Base-by-base conservation (phyloP, 2,113 vertebrate species). In the Xiphophorus maculatus region DNA sequence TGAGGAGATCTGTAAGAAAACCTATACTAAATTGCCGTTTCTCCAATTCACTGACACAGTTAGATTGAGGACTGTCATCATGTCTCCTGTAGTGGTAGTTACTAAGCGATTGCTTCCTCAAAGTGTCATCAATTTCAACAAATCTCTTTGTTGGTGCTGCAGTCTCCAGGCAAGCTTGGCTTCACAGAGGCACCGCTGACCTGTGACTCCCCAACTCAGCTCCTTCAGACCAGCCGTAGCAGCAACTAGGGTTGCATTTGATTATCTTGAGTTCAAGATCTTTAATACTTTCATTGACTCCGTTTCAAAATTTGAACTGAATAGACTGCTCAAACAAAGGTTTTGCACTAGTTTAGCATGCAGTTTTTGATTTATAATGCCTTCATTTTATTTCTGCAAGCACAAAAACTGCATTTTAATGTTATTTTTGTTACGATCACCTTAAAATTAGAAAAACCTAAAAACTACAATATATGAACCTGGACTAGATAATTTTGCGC, bases 91-190 rank as follows among this genome's bases (percentile, higher is more conserved):
- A 60, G 71, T 65, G 27, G 51, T 64, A 79, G 80, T 71, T 6
- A 77, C 35, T 10, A 37, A 37, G 35, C 35, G 10, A 37, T 11
- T 2, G 35, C 35, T 37, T 10, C 35, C 35, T 37, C 35, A 37
- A 37, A 11, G 35, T 37, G 35, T 37, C 35, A 37, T 11, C 81
- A 80, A 80, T 82, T 81, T 73, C 86, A 75, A 51, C 9, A 37
- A 37, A 37, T 1, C 35, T 37, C 35, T 10, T 37, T 8, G 8
- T 37, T 10, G 35, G 35, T 10, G 35, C 35, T 37, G 35, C 35
- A 37, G 9, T 37, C 0, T 37, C 9, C 2, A 11, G 10, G 1
- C 10, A 2, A 37, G 10, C 35, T 11, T 37, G 35, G 35, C 35
- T 2, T 37, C 33, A 35, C 35, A 37, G 35, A 37, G 35, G 35